Base-by-base conservation (phyloP, 1,140 invertebrate genomes). In the Aricia agestis region DNA sequence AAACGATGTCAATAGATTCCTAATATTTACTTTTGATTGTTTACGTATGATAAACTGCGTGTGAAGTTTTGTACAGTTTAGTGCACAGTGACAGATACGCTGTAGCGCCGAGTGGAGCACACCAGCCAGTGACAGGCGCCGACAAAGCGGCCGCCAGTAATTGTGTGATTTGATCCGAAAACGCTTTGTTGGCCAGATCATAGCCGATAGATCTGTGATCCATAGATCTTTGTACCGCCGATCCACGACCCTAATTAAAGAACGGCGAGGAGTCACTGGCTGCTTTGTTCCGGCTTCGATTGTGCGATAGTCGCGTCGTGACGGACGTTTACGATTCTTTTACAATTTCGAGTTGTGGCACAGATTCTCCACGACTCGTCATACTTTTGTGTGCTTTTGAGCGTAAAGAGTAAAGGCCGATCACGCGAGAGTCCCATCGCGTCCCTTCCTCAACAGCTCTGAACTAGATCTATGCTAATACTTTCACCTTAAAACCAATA, bases 111-210 rank as follows among this genome's bases (percentile, higher is more conserved):
- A 25, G 79, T 75, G 78, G 82, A 82, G 72, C 79, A 42, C 7
- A 75, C 67, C 79, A 10, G 25, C 74, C 81, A 86, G 79, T 83
- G 86, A 87, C 85, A 86, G 74, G 78, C 76, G 82, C 86, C 88
- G 88, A 91, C 88, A 89, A 89, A 89, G 88, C 80, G 71, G 25
- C 81, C 82, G 85, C 77, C 85, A 85, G 81, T 91, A 91, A 91
- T 91, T 91, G 89, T 91, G 82, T 85, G 89, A 86, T 86, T 86
- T 86, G 87, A 90, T 89, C 87, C 83, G 78, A 87, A 89, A 90
- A 89, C 82, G 78, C 85, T 82, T 91, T 91, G 88, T 90, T 84
- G 81, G 67, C 75, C 82, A 79, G 76, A 87, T 85, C 84, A 86
- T 80, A 81, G 87, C 83, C 83, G 77, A 36, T 36, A 78, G 83